Base-by-base conservation (phyloP, 2,888 invertebrate species). In the Heteromurus nitidus region DNA sequence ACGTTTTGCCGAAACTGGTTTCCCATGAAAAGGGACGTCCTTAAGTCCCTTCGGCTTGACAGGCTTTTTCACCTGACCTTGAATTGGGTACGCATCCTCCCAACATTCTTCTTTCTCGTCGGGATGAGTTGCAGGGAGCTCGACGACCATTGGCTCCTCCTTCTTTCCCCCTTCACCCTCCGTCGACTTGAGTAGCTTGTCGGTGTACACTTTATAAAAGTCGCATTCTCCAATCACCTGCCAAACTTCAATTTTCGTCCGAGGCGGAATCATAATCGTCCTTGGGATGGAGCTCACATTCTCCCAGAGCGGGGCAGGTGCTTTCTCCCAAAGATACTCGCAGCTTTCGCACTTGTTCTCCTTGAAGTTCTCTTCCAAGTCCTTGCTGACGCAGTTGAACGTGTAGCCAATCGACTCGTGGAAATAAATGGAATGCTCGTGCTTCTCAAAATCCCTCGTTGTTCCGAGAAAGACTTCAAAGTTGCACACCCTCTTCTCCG, bases 321-420 rank as follows among this genome's bases (percentile, higher is more conserved):
- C 18, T 16, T 24, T 5, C 3, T 28, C 9, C 62, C 62, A 62
- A 1, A 9, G n/a, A 13, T 62, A 62, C 18, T 62, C 31, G 18
- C 62, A 62, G 13, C 18, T 62, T 3, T 5, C 20, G 18, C 67
- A 44, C n/a, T 24, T 16, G 26, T 26, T 26, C 24, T 24, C n/a
- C 7, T 9, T 26, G 26, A 67, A 67, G 47, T 67, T 18, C 3
- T 47, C 26, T 11, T 67, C 16, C 16, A 67, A n/a, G 26, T 20
- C 47, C 1, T 24, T 26, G 13, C 20, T n/a, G 3, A 47, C 47
- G 47, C 67, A 67, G n/a, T 47, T 28, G 2, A 67, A 24, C n/a
- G 67, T 47, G 26, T 26, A 67, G 18, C 67, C 67, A 47, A 67
- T 67, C 1, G 67, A 67, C 26, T 67, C 67, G n/a, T 47, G 26